Evolutionary conservation across 2,113 vertebrate species (phyloP).

Genomic region (Heterochromis multidens): DNA sequence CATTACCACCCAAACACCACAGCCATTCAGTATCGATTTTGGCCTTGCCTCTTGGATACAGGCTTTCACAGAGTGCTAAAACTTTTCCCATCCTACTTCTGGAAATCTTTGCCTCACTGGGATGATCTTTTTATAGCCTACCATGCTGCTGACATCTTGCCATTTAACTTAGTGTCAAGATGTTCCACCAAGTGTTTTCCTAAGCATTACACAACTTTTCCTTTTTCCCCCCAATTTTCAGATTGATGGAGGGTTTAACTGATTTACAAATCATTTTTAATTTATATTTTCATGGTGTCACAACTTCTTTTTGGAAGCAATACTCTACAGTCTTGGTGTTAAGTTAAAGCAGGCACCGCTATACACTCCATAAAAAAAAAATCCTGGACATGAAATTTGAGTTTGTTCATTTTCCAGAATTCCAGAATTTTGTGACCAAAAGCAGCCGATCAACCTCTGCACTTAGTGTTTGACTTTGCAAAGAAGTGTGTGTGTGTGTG

Average conservation of each 20-base stretch:
- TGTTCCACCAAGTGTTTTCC: not conserved
- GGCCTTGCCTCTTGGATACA: accelerated
- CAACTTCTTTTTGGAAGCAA: not conserved
- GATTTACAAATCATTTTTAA: accelerated
- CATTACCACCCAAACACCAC: not conserved
- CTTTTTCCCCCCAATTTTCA: not conserved
- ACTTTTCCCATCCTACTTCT: not conserved
- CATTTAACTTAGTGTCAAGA: not conserved
- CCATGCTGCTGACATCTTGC: not conserved
- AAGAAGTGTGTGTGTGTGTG: not conserved
- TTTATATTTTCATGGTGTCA: accelerated
- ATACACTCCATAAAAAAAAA: no score
- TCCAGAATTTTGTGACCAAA: not conserved
- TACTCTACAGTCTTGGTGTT: not conserved
- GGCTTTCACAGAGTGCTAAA: not conserved
- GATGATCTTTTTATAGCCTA: accelerated
- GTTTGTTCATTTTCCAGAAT: no score
- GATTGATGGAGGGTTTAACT: not conserved
- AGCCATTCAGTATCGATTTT: accelerated
- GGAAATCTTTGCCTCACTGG: not conserved
- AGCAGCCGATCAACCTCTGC: not conserved
- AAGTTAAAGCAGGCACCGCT: no score
- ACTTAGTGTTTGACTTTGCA: not conserved
- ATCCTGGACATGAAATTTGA: no score
- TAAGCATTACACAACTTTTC: not conserved